A percentile compares a stretch with the other conserved stretches of the same genome.
phyloP scores from a whole-genome alignment of 2,888 invertebrate species.

The Podotricha telesiphe region DNA sequence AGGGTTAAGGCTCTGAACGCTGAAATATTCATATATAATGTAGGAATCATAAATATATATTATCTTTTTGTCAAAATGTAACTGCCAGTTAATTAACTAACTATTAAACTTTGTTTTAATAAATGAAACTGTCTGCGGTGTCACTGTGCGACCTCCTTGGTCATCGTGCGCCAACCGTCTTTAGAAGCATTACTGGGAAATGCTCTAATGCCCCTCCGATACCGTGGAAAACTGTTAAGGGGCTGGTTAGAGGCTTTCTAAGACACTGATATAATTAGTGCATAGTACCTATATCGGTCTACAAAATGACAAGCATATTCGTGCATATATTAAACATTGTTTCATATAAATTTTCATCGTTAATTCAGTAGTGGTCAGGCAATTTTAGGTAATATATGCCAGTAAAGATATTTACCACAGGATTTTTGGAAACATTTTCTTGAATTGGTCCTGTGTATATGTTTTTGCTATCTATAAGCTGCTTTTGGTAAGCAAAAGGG shows the following conservation, averaged over 20 bases:
- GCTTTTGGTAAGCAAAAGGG: too few species aligned
- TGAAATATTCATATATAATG: too few species aligned
- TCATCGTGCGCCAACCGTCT: constrained; percentile 77
- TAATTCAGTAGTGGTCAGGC: constrained; percentile 42
- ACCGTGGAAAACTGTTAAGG: constrained; percentile 82
- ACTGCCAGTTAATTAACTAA: neutral
- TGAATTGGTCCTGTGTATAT: constrained; percentile 68
- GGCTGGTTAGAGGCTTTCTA: constrained; percentile 82
- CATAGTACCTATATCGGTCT: constrained; percentile 74
- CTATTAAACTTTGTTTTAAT: neutral
- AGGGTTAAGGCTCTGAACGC: too few species aligned
- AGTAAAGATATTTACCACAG: constrained; percentile 1
- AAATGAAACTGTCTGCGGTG: constrained; percentile 44
- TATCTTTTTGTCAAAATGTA: neutral
- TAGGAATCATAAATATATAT: too few species aligned
- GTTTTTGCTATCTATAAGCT: constrained; percentile 70
- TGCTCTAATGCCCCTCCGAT: constrained; percentile 81
- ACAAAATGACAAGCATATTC: constrained; percentile 52
- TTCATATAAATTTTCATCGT: constrained; percentile 48
- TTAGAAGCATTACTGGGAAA: constrained; percentile 81
- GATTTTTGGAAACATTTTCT: constrained; percentile 60
- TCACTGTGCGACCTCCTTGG: constrained; percentile 59
- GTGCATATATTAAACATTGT: constrained; percentile 47
- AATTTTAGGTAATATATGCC: too few species aligned
- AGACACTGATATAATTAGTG: constrained; percentile 82